Conservation (phyloP, 2,888 invertebrate genomes). For the Halictus ligatus region DNA sequence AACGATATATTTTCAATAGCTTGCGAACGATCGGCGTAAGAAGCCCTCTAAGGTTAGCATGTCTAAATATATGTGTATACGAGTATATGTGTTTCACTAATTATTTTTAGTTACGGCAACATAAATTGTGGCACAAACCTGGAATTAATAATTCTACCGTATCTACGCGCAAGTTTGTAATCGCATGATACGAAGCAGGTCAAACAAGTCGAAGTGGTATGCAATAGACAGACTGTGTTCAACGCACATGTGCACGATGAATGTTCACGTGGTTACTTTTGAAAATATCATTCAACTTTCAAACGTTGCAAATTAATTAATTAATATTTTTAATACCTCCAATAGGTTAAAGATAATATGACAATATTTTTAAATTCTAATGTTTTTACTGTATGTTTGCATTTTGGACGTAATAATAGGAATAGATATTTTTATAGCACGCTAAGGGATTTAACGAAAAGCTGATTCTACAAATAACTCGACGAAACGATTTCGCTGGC, state of each 20-base stretch:
- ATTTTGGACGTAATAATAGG: not conserved
- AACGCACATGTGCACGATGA: not conserved
- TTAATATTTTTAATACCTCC: not conserved
- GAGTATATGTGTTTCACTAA: not conserved
- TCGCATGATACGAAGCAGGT: not conserved
- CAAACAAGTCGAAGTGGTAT: not conserved
- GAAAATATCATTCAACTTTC: not conserved
- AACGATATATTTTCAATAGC: not conserved
- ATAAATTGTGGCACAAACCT: not conserved
- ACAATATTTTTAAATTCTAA: not conserved
- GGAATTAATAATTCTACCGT: not conserved
- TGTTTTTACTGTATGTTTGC: not conserved
- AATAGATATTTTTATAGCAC: constrained; percentile 1
- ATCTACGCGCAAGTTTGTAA: not conserved
- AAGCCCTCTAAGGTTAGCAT: not conserved
- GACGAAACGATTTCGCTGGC: constrained; percentile 17
- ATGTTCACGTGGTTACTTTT: not conserved
- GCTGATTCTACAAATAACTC: constrained; percentile 44
- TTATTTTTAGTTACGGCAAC: not conserved
- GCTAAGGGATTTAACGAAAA: not conserved
- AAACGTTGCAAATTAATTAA: not conserved
- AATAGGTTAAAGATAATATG: not conserved
- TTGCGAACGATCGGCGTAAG: not conserved
- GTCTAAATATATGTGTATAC: not conserved
- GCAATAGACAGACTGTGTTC: not conserved